Percentiles rank a stretch among this genome's conserved stretches.
Evolutionary conservation across 2,888 invertebrate genomes (phyloP).

Genomic region (Thera britannica): DNA sequence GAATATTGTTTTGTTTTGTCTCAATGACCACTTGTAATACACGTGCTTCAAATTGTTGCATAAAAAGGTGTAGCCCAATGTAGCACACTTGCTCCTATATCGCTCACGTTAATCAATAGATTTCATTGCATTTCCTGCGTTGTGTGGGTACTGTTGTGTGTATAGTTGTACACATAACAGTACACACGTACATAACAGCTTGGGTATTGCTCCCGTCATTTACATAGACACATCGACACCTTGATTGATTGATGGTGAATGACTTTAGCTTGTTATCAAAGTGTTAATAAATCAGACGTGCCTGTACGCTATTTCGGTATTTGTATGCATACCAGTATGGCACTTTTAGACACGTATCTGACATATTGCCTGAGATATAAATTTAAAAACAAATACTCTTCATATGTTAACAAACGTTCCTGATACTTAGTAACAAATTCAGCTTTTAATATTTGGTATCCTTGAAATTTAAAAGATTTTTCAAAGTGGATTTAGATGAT

Average conservation of each 20-base stretch:
- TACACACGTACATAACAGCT: slow-evolving; percentile 30
- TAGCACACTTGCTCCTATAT: slow-evolving; percentile 5
- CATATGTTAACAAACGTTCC: background rate
- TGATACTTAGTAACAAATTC: background rate
- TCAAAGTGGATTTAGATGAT: slow-evolving; percentile 19
- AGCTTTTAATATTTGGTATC: background rate
- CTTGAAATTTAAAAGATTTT: background rate
- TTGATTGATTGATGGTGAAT: slow-evolving; percentile 59
- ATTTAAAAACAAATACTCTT: background rate
- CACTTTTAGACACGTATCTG: slow-evolving; percentile 26
- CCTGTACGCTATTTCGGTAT: slow-evolving; percentile 36
- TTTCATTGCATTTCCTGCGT: slow-evolving; percentile 24
- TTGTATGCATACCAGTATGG: slow-evolving; percentile 18
- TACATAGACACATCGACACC: slow-evolving; percentile 56
- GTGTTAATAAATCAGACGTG: slow-evolving; percentile 55
- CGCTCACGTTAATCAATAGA: slow-evolving; percentile 25
- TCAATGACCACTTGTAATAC: background rate
- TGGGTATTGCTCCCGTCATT: slow-evolving; percentile 55
- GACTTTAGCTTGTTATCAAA: slow-evolving; percentile 57
- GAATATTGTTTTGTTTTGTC: background rate
- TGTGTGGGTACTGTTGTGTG: slow-evolving; percentile 3
- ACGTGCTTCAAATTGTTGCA: too few relatives aligned
- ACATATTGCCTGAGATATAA: background rate
- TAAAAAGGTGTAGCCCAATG: background rate
- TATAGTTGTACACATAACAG: slow-evolving; percentile 23